phyloP scores from a whole-genome alignment of 2,113 vertebrate genomes.

The Sylvietta virens region DNA sequence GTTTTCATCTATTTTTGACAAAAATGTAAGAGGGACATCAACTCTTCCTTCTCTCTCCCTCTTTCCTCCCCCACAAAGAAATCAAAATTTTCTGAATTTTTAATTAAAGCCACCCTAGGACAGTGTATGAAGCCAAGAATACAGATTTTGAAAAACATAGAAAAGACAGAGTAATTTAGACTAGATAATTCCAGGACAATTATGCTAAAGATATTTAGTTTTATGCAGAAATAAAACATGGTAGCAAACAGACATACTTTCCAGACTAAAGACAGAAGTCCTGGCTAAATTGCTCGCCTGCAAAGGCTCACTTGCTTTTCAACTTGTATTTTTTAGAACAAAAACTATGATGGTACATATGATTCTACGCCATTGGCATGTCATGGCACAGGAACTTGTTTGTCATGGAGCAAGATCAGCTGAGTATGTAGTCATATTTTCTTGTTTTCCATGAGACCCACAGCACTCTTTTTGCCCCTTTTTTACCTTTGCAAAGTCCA shows the following conservation, averaged over 20 bases:
- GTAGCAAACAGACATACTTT: neutral
- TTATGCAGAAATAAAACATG: neutral
- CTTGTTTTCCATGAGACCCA: neutral
- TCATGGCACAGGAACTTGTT: neutral
- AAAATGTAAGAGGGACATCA: neutral
- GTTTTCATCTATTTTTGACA: neutral
- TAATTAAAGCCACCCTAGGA: no score
- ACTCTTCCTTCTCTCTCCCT: accelerated
- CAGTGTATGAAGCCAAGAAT: neutral
- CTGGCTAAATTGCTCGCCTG: neutral
- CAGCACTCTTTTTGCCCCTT: accelerated
- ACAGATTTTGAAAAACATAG: neutral
- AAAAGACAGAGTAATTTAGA: neutral
- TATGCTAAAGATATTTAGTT: neutral
- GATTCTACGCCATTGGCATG: neutral
- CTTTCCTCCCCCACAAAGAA: neutral
- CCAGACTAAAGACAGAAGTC: neutral
- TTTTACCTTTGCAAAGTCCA: neutral
- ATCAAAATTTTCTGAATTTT: neutral
- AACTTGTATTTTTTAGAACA: neutral
- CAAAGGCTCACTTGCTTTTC: neutral
- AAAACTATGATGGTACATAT: neutral
- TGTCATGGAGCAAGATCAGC: neutral
- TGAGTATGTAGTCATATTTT: neutral
- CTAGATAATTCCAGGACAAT: neutral